A percentile compares a stretch with the other conserved stretches of the same genome.
These are phyloP conservation scores for Tyria jacobaeae DNA, from an alignment of 2,888 invertebrate species.

Conservation along the genomic window DNA sequence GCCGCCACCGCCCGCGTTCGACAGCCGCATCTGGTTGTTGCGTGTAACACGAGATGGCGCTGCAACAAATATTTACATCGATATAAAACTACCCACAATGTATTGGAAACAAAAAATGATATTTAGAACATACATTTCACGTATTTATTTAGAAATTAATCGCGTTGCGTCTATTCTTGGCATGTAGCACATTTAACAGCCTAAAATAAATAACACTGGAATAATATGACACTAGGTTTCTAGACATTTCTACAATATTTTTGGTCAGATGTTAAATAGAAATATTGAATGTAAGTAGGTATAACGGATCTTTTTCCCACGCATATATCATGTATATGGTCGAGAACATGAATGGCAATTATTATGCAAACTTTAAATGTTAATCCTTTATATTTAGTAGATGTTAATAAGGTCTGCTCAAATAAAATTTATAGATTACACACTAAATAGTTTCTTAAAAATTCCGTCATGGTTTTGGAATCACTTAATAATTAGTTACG, in stretches of 20 bases:
- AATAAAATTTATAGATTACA: constrained; percentile 1
- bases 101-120: too few species aligned
- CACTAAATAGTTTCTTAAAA: constrained; percentile 6
- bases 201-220: not conserved
- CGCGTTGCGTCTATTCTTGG: too few species aligned
- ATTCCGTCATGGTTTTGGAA: constrained; percentile 1
- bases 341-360: constrained; percentile 23
- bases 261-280: not conserved
- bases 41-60: constrained; percentile 81
- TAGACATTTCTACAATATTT: not conserved
- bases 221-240: too few species aligned
- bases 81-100: not conserved
- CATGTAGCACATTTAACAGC: not conserved
- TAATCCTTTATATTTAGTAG: constrained; percentile 22
- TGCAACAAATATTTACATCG: constrained; percentile 46
- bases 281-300: constrained; percentile 24
- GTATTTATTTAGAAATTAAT: too few species aligned
- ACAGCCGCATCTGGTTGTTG: constrained; percentile 84
- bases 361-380: constrained; percentile 28
- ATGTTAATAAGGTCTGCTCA: constrained; percentile 13
- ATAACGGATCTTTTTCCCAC: constrained; percentile 36
- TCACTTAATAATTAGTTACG: not conserved
- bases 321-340: constrained; percentile 31
- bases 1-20: constrained; percentile 78
- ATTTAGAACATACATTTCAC: too few species aligned